Conservation (phyloP, 2,113 vertebrate genomes). For the Sinocyclocheilus maitianheensis region DNA sequence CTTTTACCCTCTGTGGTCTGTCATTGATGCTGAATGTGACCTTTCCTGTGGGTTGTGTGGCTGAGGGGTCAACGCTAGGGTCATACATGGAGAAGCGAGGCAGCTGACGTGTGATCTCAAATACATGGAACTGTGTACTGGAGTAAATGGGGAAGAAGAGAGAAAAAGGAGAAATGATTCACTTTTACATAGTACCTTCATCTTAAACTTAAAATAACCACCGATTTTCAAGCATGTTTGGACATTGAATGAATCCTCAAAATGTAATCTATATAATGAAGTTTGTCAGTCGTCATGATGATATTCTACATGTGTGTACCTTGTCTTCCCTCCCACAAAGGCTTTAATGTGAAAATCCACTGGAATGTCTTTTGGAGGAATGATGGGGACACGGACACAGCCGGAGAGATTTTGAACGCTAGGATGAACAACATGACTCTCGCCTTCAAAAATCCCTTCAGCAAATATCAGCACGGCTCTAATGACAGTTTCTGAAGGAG, state of each 20-base stretch:
- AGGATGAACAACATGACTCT: slow-evolving; percentile 95
- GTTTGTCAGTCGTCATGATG: background rate
- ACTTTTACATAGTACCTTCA: background rate
- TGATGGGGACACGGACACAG: slow-evolving; percentile 82
- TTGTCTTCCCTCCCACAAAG: slow-evolving; percentile 90
- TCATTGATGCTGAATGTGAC: slow-evolving; percentile 85
- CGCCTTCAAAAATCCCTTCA: slow-evolving; percentile 95
- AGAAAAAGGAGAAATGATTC: background rate
- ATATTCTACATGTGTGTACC: slow-evolving; percentile 68
- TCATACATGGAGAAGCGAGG: slow-evolving; percentile 97
- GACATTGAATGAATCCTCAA: background rate
- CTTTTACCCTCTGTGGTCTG: slow-evolving; percentile 86
- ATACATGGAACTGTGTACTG: slow-evolving; percentile 94
- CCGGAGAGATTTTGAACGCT: slow-evolving; percentile 83
- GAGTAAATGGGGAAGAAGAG: slow-evolving; percentile 27
- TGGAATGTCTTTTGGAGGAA: slow-evolving; percentile 92
- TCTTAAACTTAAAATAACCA: background rate
- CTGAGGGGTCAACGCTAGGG: slow-evolving; percentile 64
- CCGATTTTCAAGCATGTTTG: background rate
- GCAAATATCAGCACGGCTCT: slow-evolving; percentile 95
- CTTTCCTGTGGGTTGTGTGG: slow-evolving; percentile 74
- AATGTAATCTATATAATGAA: no score
- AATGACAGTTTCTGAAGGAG: slow-evolving; percentile 87
- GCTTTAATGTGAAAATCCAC: slow-evolving; percentile 97
- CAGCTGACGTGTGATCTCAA: slow-evolving; percentile 93